These are phyloP conservation scores for Shargacucullia verbasci DNA, from an alignment of 2,888 invertebrate species.

Conservation along the genomic window DNA sequence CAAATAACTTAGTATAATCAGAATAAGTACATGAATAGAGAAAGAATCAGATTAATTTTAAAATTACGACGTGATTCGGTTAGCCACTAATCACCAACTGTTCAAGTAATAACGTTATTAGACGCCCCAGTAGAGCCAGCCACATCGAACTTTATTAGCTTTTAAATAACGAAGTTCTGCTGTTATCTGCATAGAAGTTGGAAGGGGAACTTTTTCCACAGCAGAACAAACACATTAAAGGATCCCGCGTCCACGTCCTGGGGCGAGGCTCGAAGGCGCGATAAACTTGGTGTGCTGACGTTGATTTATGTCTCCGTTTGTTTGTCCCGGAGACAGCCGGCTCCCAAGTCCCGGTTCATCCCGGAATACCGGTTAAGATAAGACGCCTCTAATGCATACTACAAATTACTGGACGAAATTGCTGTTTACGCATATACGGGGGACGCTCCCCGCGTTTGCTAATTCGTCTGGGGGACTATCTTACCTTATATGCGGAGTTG, in stretches of 20 bases:
- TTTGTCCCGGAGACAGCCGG: slow-evolving; percentile 81
- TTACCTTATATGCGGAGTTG: slow-evolving; percentile 56
- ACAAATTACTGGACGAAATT: slow-evolving; percentile 80
- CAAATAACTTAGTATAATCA: not conserved
- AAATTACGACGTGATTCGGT: slow-evolving; percentile 21
- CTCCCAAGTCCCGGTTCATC: slow-evolving; percentile 74
- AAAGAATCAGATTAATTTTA: slow-evolving; percentile 19
- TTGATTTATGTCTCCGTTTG: slow-evolving; percentile 88
- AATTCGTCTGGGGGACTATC: slow-evolving; percentile 61
- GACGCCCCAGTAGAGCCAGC: slow-evolving; percentile 27
- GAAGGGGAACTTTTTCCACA: slow-evolving; percentile 64
- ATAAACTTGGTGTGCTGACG: slow-evolving; percentile 83
- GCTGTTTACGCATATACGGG: slow-evolving; percentile 71
- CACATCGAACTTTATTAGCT: slow-evolving; percentile 55
- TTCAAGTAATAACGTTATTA: slow-evolving; percentile 45
- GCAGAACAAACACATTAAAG: slow-evolving; percentile 84
- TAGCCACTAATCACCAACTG: slow-evolving; percentile 29
- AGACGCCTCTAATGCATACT: slow-evolving; percentile 77
- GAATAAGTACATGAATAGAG: not conserved
- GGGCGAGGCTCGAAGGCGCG: slow-evolving; percentile 75
- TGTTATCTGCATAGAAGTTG: slow-evolving; percentile 66
- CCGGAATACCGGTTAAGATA: slow-evolving; percentile 79
- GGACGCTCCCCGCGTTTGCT: slow-evolving; percentile 52
- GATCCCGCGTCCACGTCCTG: slow-evolving; percentile 71
- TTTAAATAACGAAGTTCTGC: slow-evolving; percentile 58